A percentile compares a stretch with the other conserved stretches of the same genome.
phyloP scores from a whole-genome alignment of 1,140 invertebrate genomes.

The Papilio xuthus region DNA sequence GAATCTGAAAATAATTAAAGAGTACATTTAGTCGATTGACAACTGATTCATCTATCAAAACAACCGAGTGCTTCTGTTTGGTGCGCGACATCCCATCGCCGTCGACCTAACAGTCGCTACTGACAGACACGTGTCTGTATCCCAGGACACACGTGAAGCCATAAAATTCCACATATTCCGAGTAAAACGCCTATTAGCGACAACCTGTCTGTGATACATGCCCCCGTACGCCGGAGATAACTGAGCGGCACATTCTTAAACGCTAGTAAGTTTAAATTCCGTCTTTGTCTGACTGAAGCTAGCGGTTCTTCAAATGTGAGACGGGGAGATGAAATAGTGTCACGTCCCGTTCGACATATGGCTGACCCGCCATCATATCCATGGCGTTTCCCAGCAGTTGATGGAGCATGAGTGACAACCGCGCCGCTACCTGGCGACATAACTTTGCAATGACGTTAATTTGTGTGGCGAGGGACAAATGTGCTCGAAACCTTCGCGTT shows the following conservation, averaged over 20 bases:
- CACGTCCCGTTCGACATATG: slow-evolving; percentile 76
- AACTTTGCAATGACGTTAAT: slow-evolving; percentile 77
- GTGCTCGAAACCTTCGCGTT: slow-evolving; percentile 60
- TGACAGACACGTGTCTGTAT: slow-evolving; percentile 66
- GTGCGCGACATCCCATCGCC: slow-evolving; percentile 56
- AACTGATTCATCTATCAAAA: slow-evolving; percentile 64
- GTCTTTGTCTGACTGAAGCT: slow-evolving; percentile 68
- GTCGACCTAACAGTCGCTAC: slow-evolving; percentile 56
- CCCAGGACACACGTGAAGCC: slow-evolving; percentile 70
- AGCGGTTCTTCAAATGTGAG: slow-evolving; percentile 65
- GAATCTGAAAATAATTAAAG: slow-evolving; percentile 75
- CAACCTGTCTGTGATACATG: slow-evolving; percentile 69
- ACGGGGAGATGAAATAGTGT: slow-evolving; percentile 71
- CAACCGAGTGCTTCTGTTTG: slow-evolving; percentile 66
- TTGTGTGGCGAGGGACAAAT: slow-evolving; percentile 64
- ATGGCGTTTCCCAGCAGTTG: slow-evolving; percentile 77
- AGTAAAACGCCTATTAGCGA: slow-evolving; percentile 76
- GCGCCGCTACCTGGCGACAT: slow-evolving; percentile 59
- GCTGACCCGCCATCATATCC: slow-evolving; percentile 78
- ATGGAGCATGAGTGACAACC: slow-evolving; percentile 81
- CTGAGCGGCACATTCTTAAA: slow-evolving; percentile 65
- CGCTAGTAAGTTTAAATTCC: slow-evolving; percentile 55
- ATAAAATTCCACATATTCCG: slow-evolving; percentile 68
- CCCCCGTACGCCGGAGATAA: slow-evolving; percentile 63
- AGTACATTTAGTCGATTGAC: slow-evolving; percentile 70